Evolutionary conservation across 2,797 vertebrate genomes (phyloP).

Genomic region (Valencia hispanica): DNA sequence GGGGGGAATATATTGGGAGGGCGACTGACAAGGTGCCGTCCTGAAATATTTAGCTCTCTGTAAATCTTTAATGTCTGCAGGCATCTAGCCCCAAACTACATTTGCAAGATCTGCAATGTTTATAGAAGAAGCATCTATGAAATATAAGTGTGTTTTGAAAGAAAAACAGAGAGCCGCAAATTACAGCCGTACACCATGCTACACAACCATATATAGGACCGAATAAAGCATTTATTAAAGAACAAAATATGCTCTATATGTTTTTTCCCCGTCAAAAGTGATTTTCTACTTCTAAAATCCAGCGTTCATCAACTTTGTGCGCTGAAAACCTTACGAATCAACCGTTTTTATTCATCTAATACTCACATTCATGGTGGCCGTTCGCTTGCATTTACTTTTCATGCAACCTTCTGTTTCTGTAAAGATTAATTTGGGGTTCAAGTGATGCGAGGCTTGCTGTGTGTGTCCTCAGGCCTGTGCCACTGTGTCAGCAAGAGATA

Average conservation of each 20-base stretch:
- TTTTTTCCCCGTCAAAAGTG: not conserved
- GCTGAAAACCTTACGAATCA: not conserved
- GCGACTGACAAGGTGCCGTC: conserved; percentile 65
- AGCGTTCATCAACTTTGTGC: not conserved
- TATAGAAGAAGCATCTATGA: conserved; percentile 69
- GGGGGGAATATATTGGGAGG: conserved; percentile 46
- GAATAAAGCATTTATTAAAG: conserved; percentile 56
- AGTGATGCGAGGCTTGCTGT: conserved; percentile 10
- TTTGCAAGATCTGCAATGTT: conserved; percentile 54
- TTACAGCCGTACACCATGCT: conserved; percentile 59
- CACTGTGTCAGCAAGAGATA: conserved; percentile 59
- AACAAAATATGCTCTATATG: not conserved
- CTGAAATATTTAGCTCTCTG: conserved; percentile 74
- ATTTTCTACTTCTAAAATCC: conserved; percentile 1
- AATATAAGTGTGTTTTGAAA: conserved; percentile 57
- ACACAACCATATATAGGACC: conserved; percentile 53
- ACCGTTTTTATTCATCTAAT: not conserved
- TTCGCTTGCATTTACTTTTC: not conserved
- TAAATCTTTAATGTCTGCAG: conserved; percentile 75
- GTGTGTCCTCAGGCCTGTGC: conserved; percentile 45
- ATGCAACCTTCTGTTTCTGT: not conserved
- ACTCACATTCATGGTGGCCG: not conserved
- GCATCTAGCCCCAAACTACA: conserved; percentile 55
- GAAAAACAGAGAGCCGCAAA: conserved; percentile 64
- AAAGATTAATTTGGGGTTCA: not conserved